These are phyloP conservation scores for Pangasius mekongensis DNA, from an alignment of 2,797 vertebrate species.

Conservation along the genomic window DNA sequence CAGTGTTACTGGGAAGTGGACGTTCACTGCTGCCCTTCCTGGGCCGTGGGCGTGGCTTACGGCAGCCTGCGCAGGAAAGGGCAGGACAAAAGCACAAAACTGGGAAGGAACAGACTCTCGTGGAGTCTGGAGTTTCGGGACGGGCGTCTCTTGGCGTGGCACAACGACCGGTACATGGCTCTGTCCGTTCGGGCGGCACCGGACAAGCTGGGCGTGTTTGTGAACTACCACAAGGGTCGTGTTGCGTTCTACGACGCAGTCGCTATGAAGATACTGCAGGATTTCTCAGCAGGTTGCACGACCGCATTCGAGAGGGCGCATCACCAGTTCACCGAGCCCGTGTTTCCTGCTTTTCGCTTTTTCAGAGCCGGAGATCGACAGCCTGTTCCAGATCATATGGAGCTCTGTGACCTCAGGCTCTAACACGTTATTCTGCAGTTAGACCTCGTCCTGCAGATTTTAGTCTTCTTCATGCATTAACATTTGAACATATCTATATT, in stretches of 20 bases:
- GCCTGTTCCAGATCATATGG: conserved; percentile 67
- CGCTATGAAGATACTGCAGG: conserved; percentile 71
- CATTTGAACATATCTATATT: neutral
- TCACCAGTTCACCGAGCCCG: conserved; percentile 75
- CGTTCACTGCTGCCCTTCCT: conserved; percentile 68
- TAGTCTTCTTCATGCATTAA: neutral
- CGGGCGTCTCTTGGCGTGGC: conserved; percentile 68
- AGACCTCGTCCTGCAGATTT: neutral
- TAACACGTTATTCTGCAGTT: neutral
- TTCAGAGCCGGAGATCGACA: conserved; percentile 63
- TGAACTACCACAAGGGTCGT: conserved; percentile 71
- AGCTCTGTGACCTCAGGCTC: conserved; percentile 62
- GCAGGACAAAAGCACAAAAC: conserved; percentile 69
- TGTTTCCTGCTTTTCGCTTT: conserved; percentile 72
- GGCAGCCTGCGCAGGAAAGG: conserved; percentile 71
- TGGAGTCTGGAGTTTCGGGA: conserved; percentile 76
- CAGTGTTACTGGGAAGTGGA: conserved; percentile 75
- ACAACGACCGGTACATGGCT: conserved; percentile 69
- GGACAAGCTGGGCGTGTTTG: conserved; percentile 69
- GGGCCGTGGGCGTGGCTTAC: conserved; percentile 76
- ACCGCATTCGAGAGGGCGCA: conserved; percentile 71
- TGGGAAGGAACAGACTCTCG: conserved; percentile 76
- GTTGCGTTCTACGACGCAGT: conserved; percentile 72
- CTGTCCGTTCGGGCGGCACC: conserved; percentile 17
- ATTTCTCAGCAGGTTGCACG: conserved; percentile 66